Evolutionary conservation across 1,140 invertebrate species (phyloP).

Genomic region (Cotesia chilonis): DNA sequence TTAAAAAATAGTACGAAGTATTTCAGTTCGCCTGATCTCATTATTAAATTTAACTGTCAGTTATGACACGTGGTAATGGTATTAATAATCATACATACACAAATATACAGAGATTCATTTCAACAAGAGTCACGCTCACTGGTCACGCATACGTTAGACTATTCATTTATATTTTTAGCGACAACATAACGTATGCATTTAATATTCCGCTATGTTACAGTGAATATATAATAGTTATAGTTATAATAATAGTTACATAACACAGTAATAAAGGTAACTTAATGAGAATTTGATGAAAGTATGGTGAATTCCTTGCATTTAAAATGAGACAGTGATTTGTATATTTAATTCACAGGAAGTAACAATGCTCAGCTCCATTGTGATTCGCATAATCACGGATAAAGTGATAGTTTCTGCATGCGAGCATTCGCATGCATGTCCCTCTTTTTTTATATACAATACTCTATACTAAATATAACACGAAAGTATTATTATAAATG

Average conservation of each 20-base stretch:
- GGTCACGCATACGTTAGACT: neutral
- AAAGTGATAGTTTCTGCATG: slow-evolving; percentile 14
- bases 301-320: slow-evolving; percentile 4
- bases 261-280: neutral
- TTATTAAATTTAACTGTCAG: too few species aligned
- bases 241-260: neutral
- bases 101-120: neutral
- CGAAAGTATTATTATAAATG: too few species aligned
- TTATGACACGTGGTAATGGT: too few species aligned
- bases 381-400: slow-evolving; percentile 14
- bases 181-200: neutral
- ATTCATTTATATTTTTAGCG: neutral
- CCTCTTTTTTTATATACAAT: neutral
- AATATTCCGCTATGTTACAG: neutral
- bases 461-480: neutral
- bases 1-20: too few species aligned
- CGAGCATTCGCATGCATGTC: neutral
- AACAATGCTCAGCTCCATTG: neutral
- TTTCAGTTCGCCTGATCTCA: too few species aligned
- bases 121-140: neutral
- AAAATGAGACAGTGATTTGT: slow-evolving; percentile 10
- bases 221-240: neutral
- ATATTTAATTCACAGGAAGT: slow-evolving; percentile 10
- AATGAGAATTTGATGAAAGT: neutral
- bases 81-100: neutral